Percentiles rank a stretch among this genome's conserved stretches.
These are phyloP conservation scores for Oeneis ivallda DNA, from an alignment of 2,888 invertebrate species.

Conservation along the genomic window DNA sequence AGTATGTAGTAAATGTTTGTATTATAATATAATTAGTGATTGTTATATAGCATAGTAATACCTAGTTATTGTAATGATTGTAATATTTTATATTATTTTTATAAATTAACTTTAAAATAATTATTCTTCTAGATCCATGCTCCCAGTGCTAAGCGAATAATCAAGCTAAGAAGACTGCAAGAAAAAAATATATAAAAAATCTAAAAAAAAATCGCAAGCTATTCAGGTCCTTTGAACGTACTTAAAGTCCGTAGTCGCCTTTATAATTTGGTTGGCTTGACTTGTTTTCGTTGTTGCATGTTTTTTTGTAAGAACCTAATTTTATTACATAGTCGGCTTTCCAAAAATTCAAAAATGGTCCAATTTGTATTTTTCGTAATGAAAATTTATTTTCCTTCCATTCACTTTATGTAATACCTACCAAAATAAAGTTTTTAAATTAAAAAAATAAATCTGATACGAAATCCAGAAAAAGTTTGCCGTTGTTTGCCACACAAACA, in stretches of 20 bases:
- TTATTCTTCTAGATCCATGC: conserved; percentile 86
- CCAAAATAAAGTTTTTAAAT: neutral
- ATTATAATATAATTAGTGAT: neutral
- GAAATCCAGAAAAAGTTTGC: neutral
- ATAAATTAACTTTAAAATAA: conserved; percentile 34
- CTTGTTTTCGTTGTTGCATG: conserved; percentile 33
- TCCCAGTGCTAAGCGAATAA: conserved; percentile 91
- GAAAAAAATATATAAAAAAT: conserved; percentile 56
- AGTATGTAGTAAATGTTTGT: neutral
- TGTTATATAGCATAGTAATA: neutral
- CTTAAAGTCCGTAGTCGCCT: conserved; percentile 64
- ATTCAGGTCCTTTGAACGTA: conserved; percentile 68
- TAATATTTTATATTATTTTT: conserved; percentile 17
- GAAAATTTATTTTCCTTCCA: too few species aligned
- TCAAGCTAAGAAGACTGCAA: conserved; percentile 81
- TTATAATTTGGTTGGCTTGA: conserved; percentile 41
- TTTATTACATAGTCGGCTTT: too few species aligned
- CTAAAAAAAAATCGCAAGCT: conserved; percentile 55
- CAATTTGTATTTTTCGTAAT: too few species aligned
- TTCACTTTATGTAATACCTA: neutral
- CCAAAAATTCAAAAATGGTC: neutral
- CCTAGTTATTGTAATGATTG: neutral
- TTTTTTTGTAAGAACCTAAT: neutral
- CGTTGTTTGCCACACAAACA: neutral
- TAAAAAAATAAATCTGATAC: neutral